Evolutionary conservation across 2,888 invertebrate genomes (phyloP).

Genomic region (Amblyteles armatorius): DNA sequence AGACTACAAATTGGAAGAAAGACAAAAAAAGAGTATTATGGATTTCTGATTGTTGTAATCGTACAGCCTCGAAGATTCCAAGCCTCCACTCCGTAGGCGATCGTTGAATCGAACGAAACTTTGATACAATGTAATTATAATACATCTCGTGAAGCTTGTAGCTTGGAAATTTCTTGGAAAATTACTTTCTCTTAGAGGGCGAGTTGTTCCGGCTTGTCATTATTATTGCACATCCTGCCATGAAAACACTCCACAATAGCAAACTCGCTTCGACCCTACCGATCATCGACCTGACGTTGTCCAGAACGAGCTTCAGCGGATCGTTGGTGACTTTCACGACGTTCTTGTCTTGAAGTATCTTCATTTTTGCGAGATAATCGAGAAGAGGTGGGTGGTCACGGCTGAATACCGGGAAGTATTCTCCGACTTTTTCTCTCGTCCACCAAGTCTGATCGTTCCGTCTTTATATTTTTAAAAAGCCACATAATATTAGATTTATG

Average conservation of each 20-base stretch:
- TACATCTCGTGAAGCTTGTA: constrained; percentile 45
- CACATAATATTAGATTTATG: neutral
- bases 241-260: constrained; percentile 86
- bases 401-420: constrained; percentile 87
- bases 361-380: constrained; percentile 87
- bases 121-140: constrained; percentile 56
- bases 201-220: constrained; percentile 79
- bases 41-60: constrained; percentile 36
- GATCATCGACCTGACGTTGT: constrained; percentile 84
- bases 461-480: constrained; percentile 64
- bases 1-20: constrained; percentile 40
- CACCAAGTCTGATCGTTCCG: constrained; percentile 85
- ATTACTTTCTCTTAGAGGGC: constrained; percentile 72
- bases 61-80: constrained; percentile 29
- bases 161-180: constrained; percentile 42
- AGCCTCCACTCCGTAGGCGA: neutral
- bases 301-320: constrained; percentile 85
- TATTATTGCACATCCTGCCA: constrained; percentile 86
- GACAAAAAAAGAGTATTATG: constrained; percentile 39
- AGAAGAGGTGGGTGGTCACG: constrained; percentile 86
- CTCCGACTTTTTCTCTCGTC: constrained; percentile 86
- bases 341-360: constrained; percentile 84
- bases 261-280: constrained; percentile 86
- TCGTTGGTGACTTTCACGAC: constrained; percentile 82
- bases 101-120: constrained; percentile 26